Evolutionary conservation across 1,140 invertebrate species (phyloP), one percentile per base, ranked within the genome.

Genomic region (Planococcus citri): DNA sequence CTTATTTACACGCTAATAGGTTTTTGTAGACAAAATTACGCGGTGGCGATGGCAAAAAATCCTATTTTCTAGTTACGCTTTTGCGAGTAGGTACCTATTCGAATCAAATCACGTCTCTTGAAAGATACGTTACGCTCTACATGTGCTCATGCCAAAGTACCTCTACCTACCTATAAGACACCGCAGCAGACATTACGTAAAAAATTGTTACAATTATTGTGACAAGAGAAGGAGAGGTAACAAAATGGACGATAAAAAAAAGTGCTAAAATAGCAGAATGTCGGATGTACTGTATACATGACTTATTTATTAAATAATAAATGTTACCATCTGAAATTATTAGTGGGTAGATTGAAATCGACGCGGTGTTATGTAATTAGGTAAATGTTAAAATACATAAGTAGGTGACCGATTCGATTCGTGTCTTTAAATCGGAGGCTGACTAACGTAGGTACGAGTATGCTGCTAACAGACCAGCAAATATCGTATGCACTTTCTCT

Each of bases 341-440:
- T 51, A 51, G 10, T 51, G n/a, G 41, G 41, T 51, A 20, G 10
- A 51, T 51, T 51, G 41, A 51, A 51, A 51, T 51, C 41, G 41
- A 51, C 10, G 12, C 12, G 41, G 41, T 51, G n/a, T 51, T 51
- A 51, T 51, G n/a, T 51, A 51, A 51, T 51, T 51, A 37, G 14
- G 14, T 14, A 51, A 51, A 51, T 20, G 41, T 51, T 9, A 20
- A 17, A 51, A 6, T 17, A 14, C n/a, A 51, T 51, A 51, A 51
- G 41, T 51, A 51, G 41, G 41, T 51, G 41, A 51, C 41, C 41
- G 41, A 51, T 51, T 51, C n/a, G 41, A 51, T 51, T 51, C 41
- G 12, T 51, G 41, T 17, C 41, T 51, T 51, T 20, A 20, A 17
- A 51, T 51, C n/a, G 41, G 12, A 14, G 41, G 41, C 41, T 51